These are phyloP conservation scores for Drosophila pseudotalamancana DNA, from an alignment of 2,888 invertebrate species.

Conservation along the genomic window DNA sequence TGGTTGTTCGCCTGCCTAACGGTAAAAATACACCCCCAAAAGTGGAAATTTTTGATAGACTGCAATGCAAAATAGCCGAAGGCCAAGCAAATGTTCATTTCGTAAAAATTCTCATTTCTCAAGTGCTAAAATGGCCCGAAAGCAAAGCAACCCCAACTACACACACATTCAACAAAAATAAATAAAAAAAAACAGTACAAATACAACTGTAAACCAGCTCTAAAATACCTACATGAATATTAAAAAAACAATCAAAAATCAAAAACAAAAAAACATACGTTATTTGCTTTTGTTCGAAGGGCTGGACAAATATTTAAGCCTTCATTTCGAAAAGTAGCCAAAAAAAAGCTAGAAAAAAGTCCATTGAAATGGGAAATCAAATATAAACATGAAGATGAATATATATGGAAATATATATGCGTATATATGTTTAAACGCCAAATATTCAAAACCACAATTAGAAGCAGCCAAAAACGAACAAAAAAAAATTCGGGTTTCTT, in stretches of 20 bases:
- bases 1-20: constrained; percentile 16
- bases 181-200: not conserved
- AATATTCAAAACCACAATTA: constrained; percentile 78
- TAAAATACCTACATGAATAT: constrained; percentile 60
- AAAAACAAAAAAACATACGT: constrained; percentile 69
- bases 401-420: not conserved
- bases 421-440: constrained; percentile 12
- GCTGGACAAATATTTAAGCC: constrained; percentile 70
- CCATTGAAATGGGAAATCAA: constrained; percentile 43
- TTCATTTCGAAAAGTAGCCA: constrained; percentile 54
- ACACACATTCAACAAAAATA: too few species aligned
- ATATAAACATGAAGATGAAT: constrained; percentile 42
- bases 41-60: too few species aligned
- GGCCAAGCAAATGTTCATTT: constrained; percentile 75
- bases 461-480: constrained; percentile 43
- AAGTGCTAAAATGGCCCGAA: constrained; percentile 62
- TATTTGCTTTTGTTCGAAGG: constrained; percentile 63
- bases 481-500: constrained; percentile 7
- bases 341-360: constrained; percentile 2
- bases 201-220: not conserved
- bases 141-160: constrained; percentile 31
- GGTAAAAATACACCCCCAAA: constrained; percentile 30
- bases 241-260: constrained; percentile 69
- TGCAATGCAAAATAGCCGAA: constrained; percentile 44
- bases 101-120: constrained; percentile 73